Base-by-base conservation (phyloP, 64 coral and sea anemone genomes). In the Pocillopora verrucosa region DNA sequence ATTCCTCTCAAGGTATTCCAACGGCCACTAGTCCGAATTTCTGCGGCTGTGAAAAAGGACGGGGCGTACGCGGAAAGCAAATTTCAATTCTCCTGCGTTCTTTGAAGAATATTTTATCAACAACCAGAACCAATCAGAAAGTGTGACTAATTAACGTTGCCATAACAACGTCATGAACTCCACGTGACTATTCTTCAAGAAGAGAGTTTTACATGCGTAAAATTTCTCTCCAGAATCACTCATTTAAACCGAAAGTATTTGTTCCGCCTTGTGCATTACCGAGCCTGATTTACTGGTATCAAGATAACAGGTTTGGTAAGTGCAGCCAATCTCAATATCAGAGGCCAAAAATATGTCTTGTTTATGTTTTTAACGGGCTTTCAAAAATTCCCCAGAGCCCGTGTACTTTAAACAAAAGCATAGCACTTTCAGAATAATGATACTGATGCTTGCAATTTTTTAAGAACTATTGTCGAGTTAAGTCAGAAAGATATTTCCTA, bases 21-120 rank as follows among this genome's bases (percentile, higher is more conserved):
- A 85, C 82, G 64, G 64, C 82, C 70, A 70, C 82, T 72, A 57
- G 65, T 63, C 82, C 82, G 82, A 85, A 85, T 85, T 85, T 85
- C 82, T 85, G 82, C 82, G 65, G 63, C 82, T 85, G 82, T n/a
- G 25, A 37, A 85, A 85, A 72, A 34, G 65, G 5, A 85, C 82
- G 82, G 82, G 82, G 82, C 82, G 82, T 85, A 85, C 82, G 20
- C 63, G 82, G 12, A 56, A 57, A 85, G 65, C 82, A 85, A 83
- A 72, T 85, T 85, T 85, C 65, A 85, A 85, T 85, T 85, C 82
- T 85, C 82, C 64, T 70, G 65, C 82, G 36, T 25, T 72, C 19
- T 72, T 72, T n/a, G 2, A 3, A 56, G 82, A 85, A 85, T 85
- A 85, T 41, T 56, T 85, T 85, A 72, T n/a, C 64, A 85, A 72